phyloP scores from a whole-genome alignment of 2,888 invertebrate genomes.

The Eupithecia dodoneata region DNA sequence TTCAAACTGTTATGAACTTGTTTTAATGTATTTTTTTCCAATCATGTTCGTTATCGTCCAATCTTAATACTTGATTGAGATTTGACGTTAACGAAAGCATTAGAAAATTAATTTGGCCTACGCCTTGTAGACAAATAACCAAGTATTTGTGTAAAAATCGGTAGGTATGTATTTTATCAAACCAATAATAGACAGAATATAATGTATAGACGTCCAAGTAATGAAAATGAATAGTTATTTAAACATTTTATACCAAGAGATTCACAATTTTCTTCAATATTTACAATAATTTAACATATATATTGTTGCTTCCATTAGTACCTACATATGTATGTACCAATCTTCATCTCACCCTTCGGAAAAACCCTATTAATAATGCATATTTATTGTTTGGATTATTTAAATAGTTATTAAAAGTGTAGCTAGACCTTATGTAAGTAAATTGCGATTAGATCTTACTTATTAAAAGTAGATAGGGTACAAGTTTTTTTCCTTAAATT shows the following conservation, averaged over 20 bases:
- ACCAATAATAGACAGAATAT: neutral
- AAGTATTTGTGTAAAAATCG: neutral
- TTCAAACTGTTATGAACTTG: neutral
- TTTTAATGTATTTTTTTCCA: neutral
- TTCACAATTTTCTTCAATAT: neutral
- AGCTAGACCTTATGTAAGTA: constrained; percentile 11
- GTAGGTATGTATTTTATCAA: neutral
- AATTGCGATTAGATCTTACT: constrained; percentile 9
- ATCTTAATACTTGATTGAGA: neutral
- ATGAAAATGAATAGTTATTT: neutral
- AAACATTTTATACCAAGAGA: neutral
- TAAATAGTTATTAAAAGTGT: neutral
- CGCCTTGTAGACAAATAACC: neutral
- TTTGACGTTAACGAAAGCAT: neutral
- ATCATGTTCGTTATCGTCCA: neutral
- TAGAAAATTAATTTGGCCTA: neutral
- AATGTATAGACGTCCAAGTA: neutral
- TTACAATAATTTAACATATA: neutral
- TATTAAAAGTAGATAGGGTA: neutral
- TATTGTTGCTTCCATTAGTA: constrained; percentile 6
- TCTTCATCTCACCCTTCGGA: neutral
- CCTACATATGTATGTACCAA: neutral
- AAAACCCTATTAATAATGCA: neutral
- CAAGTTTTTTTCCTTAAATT: neutral
- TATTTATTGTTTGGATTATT: neutral